Evolutionary conservation across 2,797 vertebrate genomes (phyloP).

Genomic region (Aselliscus stoliczkanus): DNA sequence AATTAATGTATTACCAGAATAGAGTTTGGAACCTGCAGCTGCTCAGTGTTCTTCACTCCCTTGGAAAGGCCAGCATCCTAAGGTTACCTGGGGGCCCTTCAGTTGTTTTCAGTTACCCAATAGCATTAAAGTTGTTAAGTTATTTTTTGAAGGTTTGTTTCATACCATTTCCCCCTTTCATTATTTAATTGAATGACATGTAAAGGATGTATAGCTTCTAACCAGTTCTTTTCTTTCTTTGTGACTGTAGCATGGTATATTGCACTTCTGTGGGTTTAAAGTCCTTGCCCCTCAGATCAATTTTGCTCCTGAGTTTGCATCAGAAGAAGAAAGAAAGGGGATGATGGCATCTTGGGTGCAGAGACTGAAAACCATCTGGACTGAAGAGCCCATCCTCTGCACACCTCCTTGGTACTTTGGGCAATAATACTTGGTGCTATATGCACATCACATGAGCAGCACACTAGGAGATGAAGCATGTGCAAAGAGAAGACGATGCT

Average conservation of each 20-base stretch:
- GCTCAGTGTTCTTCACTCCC: neutral
- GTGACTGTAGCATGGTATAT: slow-evolving; percentile 84
- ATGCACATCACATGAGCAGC: fast-evolving
- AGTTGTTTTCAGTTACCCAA: neutral
- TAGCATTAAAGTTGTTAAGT: neutral
- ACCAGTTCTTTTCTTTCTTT: neutral
- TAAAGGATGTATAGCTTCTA: neutral
- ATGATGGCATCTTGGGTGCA: slow-evolving; percentile 84
- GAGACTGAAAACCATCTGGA: slow-evolving; percentile 83
- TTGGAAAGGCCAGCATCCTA: fast-evolving
- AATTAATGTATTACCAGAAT: neutral
- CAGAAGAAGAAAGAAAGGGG: slow-evolving; percentile 74
- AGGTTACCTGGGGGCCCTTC: neutral
- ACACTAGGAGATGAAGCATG: neutral
- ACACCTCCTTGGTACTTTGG: slow-evolving; percentile 84
- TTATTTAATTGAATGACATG: neutral
- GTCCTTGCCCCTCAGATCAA: slow-evolving; percentile 90
- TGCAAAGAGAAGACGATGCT: neutral
- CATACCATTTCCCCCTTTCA: too few relatives aligned
- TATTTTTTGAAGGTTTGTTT: neutral
- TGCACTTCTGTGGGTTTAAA: slow-evolving; percentile 90
- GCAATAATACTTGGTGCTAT: neutral
- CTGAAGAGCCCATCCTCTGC: slow-evolving; percentile 85
- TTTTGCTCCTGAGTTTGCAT: slow-evolving; percentile 79
- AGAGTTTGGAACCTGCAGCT: neutral